Conservation (phyloP, 2,113 vertebrate species). For the Crotalus viridis region DNA sequence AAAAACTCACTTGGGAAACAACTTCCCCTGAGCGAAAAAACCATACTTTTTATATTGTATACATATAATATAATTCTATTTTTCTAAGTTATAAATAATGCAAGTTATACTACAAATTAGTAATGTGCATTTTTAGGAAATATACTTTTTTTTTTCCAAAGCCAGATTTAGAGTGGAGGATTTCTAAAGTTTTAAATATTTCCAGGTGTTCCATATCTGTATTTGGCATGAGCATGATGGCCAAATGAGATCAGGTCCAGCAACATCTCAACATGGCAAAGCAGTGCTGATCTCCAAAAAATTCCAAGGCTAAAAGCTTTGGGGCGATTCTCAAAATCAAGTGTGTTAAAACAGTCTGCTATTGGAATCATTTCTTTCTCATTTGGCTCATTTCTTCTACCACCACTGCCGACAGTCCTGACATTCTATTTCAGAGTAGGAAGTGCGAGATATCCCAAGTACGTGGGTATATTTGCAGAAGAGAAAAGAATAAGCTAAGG, state of each 20-base stretch:
- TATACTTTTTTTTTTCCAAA: neutral
- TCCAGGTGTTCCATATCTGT: neutral
- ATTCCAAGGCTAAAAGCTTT: neutral
- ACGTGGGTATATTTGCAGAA: neutral
- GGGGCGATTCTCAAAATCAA: neutral
- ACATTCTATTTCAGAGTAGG: neutral
- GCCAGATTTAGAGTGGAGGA: neutral
- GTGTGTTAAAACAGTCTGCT: neutral
- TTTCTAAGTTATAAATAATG: neutral
- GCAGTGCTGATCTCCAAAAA: neutral
- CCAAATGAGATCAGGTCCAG: neutral
- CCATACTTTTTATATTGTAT: neutral
- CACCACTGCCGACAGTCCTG: neutral
- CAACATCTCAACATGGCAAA: neutral
- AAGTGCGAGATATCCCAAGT: neutral
- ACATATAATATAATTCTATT: neutral
- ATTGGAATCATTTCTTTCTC: neutral
- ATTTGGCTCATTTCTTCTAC: neutral
- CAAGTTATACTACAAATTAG: neutral
- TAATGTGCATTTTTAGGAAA: neutral
- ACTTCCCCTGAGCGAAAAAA: neutral
- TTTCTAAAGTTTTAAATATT: neutral
- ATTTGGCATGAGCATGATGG: neutral
- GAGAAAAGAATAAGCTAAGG: neutral
- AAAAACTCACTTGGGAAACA: neutral